Evolutionary conservation across 2,797 vertebrate genomes (phyloP), one percentile per base, ranked within the genome.

Genomic region (Rhinophrynus dorsalis): DNA sequence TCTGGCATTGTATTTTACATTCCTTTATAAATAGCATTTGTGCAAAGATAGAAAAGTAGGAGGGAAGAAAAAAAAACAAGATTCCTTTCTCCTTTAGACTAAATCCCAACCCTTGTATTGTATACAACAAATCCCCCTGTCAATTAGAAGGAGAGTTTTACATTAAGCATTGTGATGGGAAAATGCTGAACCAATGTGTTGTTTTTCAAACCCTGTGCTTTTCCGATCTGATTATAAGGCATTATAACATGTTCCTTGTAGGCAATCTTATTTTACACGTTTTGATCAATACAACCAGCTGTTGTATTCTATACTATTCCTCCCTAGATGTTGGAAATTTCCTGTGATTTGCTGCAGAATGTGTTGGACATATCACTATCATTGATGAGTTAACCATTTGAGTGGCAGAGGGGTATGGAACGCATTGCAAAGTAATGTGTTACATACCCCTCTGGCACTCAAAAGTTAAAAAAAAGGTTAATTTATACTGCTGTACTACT

Each of bases 1-100:
- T 12, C 2, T 35, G 66, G 77, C 27, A 76, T 3, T 77, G 76
- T 79, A 79, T 83, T 81, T 80, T 83, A 68, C 75, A 74, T 83
- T 84, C 75, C 74, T 83, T 74, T 70, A 58, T 73, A 81, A 79
- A 79, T 62, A 81, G 51, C 74, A 59, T 66, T 76, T 75, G 47
- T 60, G 59, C 79, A 24, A 40, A 51, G 52, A 75, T 61, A 77
- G 58, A 84, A 80, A 80, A 40, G 18, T 12, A 75, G 56, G 61
- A 74, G 58, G 13, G 13, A 12, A 5, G 13, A 1, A n/a, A n/a
- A n/a, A 58, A 79, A 79, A 83, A 73, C 20, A 51, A 42, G 60
- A 45, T 66, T 78, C 74, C 78, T 77, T 52, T 77, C 75, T 73
- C 73, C 70, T 76, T 76, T 59, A 74, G 71, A 67, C 71, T 75